Conservation (phyloP, 2,113 vertebrate genomes). For the Conger conger region DNA sequence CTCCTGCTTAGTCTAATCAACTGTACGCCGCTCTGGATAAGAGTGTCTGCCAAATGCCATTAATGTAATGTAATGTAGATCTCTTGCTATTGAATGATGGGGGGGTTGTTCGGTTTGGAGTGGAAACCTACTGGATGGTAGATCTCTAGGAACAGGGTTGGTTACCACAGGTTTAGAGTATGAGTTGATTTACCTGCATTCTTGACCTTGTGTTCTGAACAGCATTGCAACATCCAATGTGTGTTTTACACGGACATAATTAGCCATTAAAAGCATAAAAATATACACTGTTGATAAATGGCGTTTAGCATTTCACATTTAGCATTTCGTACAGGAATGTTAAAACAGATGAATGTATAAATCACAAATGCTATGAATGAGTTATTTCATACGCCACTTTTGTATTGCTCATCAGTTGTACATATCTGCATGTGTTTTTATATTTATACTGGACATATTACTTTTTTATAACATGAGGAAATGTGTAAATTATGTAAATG, state of each 20-base stretch:
- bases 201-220: background rate
- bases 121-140: too few species aligned
- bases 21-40: too few species aligned
- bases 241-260: constrained; percentile 15
- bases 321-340: background rate
- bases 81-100: too few species aligned
- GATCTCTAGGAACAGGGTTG: too few species aligned
- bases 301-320: background rate
- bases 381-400: constrained; percentile 1
- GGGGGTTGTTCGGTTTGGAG: too few species aligned
- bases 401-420: constrained; percentile 22
- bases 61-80: too few species aligned
- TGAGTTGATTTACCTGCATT: background rate
- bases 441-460: constrained; percentile 29
- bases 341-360: constrained; percentile 13
- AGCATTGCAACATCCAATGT: background rate
- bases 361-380: background rate
- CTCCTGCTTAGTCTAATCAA: too few species aligned
- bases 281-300: constrained; percentile 2
- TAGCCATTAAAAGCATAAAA: constrained; percentile 15
- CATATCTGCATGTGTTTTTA: constrained; percentile 36
- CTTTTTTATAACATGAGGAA: constrained; percentile 19
- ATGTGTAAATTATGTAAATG: constrained; percentile 33
- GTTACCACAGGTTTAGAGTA: background rate
- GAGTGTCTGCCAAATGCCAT: too few species aligned